Percentiles rank a stretch among this genome's conserved stretches.
These are phyloP conservation scores for Diadegma fenestrale DNA, from an alignment of 2,888 invertebrate species.

Conservation along the genomic window DNA sequence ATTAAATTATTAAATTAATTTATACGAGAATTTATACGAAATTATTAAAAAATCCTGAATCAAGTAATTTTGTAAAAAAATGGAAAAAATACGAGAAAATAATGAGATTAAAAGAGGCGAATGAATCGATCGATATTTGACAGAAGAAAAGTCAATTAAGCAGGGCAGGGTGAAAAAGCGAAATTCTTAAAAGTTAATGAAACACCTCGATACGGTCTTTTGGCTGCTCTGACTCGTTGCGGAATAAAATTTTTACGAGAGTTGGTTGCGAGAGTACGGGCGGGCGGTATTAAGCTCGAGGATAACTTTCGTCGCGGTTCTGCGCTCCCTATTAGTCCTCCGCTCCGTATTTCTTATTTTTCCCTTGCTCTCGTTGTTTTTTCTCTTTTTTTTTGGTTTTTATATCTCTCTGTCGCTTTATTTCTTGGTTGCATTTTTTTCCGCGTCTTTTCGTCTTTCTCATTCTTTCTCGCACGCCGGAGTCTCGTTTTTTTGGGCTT, in stretches of 20 bases:
- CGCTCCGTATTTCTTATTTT: slow-evolving; percentile 39
- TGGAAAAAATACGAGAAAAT: too few relatives aligned
- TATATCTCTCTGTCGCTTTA: slow-evolving; percentile 34
- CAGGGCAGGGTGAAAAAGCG: slow-evolving; percentile 7
- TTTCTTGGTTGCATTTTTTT: not conserved
- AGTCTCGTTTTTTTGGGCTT: slow-evolving; percentile 25
- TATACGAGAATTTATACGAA: too few relatives aligned
- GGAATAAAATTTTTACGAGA: slow-evolving; percentile 57
- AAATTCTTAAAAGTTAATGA: slow-evolving; percentile 36
- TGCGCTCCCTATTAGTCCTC: slow-evolving; percentile 65
- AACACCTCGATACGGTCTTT: slow-evolving; percentile 61
- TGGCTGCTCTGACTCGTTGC: slow-evolving; percentile 63
- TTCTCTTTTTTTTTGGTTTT: slow-evolving; percentile 29
- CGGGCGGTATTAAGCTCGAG: slow-evolving; percentile 59
- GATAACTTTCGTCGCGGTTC: slow-evolving; percentile 69
- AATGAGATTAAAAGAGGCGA: too few relatives aligned
- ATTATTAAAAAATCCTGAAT: too few relatives aligned
- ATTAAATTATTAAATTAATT: too few relatives aligned
- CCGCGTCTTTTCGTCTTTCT: not conserved
- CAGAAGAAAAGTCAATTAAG: slow-evolving; percentile 12
- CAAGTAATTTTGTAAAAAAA: too few relatives aligned
- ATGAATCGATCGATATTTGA: not conserved
- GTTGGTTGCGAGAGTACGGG: slow-evolving; percentile 48
- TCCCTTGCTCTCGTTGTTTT: slow-evolving; percentile 3
- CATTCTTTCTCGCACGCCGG: not conserved